Base-by-base conservation (phyloP, 23 tunicate species). In the Styela clava region DNA sequence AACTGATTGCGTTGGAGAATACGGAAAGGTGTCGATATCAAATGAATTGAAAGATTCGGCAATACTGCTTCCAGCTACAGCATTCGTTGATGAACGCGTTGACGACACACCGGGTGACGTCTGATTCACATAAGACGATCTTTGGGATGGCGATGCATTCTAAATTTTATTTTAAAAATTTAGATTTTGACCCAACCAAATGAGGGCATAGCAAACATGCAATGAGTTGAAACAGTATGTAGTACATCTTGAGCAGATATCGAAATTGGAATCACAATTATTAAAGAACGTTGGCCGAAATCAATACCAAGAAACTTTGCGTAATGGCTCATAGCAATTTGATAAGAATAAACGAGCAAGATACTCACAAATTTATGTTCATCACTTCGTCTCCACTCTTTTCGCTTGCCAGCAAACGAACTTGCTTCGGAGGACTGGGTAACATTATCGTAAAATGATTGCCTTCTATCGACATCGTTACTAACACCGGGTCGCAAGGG, bases 361-460 rank as follows among this genome's bases (percentile, higher is more conserved):
- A 44, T 44, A 44, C 56, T 44, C 56, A 44, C 56, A 44, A 44
- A 44, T 44, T 44, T 44, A 44, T 44, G 7, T 7, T 44, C 56
- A 12, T 44, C 56, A 44, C 56, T 44, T 44, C 56, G 56, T 44
- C 56, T 44, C 56, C 56, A 44, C 12, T 44, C 56, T 44, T 12
- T 44, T 7, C 12, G 56, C 12, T 44, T 44, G 56, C 56, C 56
- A 44, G 56, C 56, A 44, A 44, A 44, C 56, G 56, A 44, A 12
- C 56, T 44, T 44, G 56, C 22, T 67, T 84, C 61, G 0, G 92
- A 83, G 32, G 87, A 88, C 20, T 52, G 73, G 2, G 92, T 83
- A 22, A 88, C 92, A 61, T 88, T 88, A 63, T 88, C 92, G 79
- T 88, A 88, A 64, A 74, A 69, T 1, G 86, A 83, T 69, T 88